Evolutionary conservation across 1,140 invertebrate genomes (phyloP).

Genomic region (Orius insidiosus): DNA sequence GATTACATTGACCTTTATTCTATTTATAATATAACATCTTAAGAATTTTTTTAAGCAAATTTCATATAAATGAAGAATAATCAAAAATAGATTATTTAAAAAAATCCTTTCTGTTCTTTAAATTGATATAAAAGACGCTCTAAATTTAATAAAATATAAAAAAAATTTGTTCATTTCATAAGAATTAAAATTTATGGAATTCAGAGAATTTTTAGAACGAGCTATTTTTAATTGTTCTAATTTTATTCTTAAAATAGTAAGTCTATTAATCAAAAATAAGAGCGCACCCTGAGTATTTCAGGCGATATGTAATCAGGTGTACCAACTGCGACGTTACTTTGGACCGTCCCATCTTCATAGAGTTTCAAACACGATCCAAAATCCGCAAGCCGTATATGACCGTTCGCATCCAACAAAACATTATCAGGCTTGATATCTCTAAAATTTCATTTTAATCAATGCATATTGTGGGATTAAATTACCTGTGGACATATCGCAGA

Average conservation of each 20-base stretch:
- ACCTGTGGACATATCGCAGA: constrained; percentile 96
- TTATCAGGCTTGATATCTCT: constrained; percentile 98
- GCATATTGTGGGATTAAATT: constrained; percentile 9
- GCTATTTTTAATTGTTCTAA: too few relatives aligned
- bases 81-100: too few relatives aligned
- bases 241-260: not conserved
- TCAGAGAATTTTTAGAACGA: constrained; percentile 10
- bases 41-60: constrained; percentile 12
- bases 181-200: too few relatives aligned
- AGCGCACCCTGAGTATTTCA: constrained; percentile 88
- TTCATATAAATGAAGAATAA: not conserved
- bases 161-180: too few relatives aligned
- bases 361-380: constrained; percentile 98
- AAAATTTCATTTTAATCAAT: constrained; percentile 21
- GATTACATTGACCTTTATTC: not conserved
- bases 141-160: too few relatives aligned
- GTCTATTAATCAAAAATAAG: constrained; percentile 8
- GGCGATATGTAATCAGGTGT: constrained; percentile 99
- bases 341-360: constrained; percentile 86
- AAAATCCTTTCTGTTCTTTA: too few relatives aligned
- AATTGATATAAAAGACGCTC: too few relatives aligned
- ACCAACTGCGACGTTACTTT: constrained; percentile 93
- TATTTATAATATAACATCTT: constrained; percentile 8
- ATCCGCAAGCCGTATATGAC: constrained; percentile 94
- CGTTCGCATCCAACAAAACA: constrained; percentile 86